These are phyloP conservation scores for Grallaria varia DNA, from an alignment of 2,113 vertebrate species.

Conservation along the genomic window DNA sequence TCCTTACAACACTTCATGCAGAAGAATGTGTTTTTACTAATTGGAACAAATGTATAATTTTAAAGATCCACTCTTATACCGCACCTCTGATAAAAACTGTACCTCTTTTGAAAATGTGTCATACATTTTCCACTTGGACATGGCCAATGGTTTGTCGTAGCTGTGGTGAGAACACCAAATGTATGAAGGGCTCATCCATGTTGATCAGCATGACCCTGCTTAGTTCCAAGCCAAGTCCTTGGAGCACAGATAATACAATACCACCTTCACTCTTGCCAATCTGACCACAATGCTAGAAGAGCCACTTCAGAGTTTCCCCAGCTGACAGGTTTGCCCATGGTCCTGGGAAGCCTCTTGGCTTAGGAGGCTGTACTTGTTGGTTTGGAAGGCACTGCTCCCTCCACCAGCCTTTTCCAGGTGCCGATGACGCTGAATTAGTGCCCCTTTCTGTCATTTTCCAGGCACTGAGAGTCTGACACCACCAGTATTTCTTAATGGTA, in stretches of 20 bases:
- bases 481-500: not conserved
- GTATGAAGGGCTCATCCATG: fast-evolving
- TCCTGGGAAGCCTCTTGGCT: not conserved
- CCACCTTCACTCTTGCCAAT: not conserved
- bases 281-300: not conserved
- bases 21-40: not conserved
- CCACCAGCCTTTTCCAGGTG: not conserved
- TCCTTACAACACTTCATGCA: not conserved
- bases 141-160: not conserved
- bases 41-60: not conserved
- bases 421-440: not conserved
- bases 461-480: not conserved
- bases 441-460: not conserved
- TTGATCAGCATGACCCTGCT: not conserved
- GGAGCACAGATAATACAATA: not conserved
- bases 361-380: fast-evolving
- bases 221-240: not conserved
- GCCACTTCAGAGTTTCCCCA: not conserved
- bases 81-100: not conserved
- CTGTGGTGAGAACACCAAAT: not conserved
- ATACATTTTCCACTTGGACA: not conserved
- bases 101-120: not conserved
- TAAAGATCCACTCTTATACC: not conserved
- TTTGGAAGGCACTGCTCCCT: not conserved
- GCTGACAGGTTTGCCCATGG: not conserved